These are phyloP conservation scores for Nomada flava DNA, from an alignment of 2,888 invertebrate species.

Conservation along the genomic window DNA sequence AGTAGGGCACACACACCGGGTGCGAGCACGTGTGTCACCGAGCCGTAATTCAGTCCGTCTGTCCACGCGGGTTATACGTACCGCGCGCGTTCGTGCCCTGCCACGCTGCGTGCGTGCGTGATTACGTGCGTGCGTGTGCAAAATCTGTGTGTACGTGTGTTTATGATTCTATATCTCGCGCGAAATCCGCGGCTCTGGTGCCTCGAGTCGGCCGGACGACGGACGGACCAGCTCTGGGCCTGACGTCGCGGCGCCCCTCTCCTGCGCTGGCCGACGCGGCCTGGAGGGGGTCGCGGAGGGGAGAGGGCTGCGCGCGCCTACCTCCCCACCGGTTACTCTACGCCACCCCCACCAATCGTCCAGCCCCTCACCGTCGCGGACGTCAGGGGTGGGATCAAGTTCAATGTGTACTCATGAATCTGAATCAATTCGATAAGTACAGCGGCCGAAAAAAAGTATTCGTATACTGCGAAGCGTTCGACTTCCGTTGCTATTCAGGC, in stretches of 20 bases:
- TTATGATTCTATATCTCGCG: conserved; percentile 72
- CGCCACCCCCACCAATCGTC: conserved; percentile 24
- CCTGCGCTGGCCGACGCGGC: conserved; percentile 54
- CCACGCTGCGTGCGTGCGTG: conserved; percentile 37
- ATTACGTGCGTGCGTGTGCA: conserved; percentile 11
- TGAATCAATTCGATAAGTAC: conserved; percentile 61
- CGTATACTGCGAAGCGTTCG: conserved; percentile 39
- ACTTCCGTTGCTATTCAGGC: conserved; percentile 36
- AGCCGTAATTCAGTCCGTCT: conserved; percentile 33
- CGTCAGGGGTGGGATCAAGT: conserved; percentile 57
- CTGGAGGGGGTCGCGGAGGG: conserved; percentile 65
- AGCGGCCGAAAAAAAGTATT: conserved; percentile 39
- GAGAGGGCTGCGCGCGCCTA: conserved; percentile 68
- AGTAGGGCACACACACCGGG: conserved; percentile 9
- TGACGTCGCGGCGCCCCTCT: conserved; percentile 76
- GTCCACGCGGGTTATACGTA: conserved; percentile 2
- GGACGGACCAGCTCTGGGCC: conserved; percentile 83
- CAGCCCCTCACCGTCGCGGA: conserved; percentile 18
- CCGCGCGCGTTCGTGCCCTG: no score
- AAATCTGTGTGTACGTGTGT: conserved; percentile 32
- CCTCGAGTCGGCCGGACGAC: conserved; percentile 83
- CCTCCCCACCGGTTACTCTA: conserved; percentile 32
- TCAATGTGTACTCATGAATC: conserved; percentile 61
- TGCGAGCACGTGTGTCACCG: conserved; percentile 23
- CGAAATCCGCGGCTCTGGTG: conserved; percentile 79